Base-by-base conservation (phyloP, 2,113 vertebrate genomes). In the Ameiurus melas region DNA sequence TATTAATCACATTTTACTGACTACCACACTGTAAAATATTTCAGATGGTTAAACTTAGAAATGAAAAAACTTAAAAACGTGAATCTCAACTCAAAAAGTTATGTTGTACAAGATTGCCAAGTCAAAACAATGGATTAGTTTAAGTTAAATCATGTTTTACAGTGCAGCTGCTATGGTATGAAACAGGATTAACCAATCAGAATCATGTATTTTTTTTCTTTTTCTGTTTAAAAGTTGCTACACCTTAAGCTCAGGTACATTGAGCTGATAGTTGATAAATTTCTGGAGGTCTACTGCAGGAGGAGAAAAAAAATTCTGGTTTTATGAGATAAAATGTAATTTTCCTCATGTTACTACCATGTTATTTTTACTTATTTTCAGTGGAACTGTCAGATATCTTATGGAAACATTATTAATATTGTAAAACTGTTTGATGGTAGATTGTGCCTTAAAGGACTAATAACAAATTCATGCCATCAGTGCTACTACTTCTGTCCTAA, bases 201-300 rank as follows among this genome's bases (percentile, higher is more conserved):
- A 19, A 30, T 79, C 5, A 30, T 30, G 2, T 27, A 25, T 79
- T 53, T 79, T 53, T 79, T 30, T 53, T 79, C 27, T 13, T 4
- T 55, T 79, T 80, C 51, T 19, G n/a, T n/a, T 78, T 77, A 47
- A 77, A 77, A 77, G 73, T 79, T 7, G 2, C 75, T 79, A 55
- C 51, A 20, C 27, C 55, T 16, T 20, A 55, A 80, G 16, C 43
- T 47, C 73, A 47, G 43, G 12, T 1, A 16, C 43, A 77, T 51
- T 2, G 22, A 27, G 12, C 51, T 57, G 51, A 30, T 14, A 30
- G 27, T 0, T 53, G 25, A 53, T 53, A 3, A 1, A 78, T 51
- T 78, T 78, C 43, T 51, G 27, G 27, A 53, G 47, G 25, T 53
- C 47, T 53, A n/a, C 4, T 25, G 43, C 22, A 14, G 9, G 9